Conservation (phyloP, 2,113 vertebrate genomes). For the Ancistrus triradiatus region DNA sequence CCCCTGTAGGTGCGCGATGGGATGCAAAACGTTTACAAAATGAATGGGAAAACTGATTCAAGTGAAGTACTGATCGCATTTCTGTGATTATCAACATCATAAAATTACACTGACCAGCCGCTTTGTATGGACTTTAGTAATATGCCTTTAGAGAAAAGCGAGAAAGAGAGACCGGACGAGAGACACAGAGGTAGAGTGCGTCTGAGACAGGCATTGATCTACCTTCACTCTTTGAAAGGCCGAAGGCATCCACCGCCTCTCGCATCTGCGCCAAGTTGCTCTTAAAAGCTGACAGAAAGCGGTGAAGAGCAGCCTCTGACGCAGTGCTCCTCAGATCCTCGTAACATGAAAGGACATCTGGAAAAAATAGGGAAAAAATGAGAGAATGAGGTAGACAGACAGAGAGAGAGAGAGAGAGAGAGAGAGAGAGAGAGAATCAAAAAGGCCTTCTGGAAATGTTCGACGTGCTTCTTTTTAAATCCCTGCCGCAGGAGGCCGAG, state of each 20-base stretch:
- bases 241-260: slow-evolving; percentile 51
- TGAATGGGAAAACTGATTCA: too few relatives aligned
- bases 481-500: neutral
- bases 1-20: too few relatives aligned
- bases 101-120: too few relatives aligned
- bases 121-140: too few relatives aligned
- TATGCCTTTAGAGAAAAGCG: too few relatives aligned
- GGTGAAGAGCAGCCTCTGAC: slow-evolving; percentile 46
- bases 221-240: slow-evolving; percentile 51
- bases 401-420: neutral
- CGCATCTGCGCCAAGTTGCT: slow-evolving; percentile 53
- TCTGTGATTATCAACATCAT: too few relatives aligned
- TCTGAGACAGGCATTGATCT: slow-evolving; percentile 29
- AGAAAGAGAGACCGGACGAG: slow-evolving; percentile 2
- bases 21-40: too few relatives aligned
- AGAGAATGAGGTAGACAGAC: too few relatives aligned
- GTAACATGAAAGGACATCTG: slow-evolving; percentile 55
- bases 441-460: slow-evolving; percentile 19
- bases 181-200: neutral
- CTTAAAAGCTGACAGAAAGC: slow-evolving; percentile 56
- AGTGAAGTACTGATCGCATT: too few relatives aligned
- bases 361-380: slow-evolving; percentile 20
- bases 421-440: slow-evolving; percentile 10
- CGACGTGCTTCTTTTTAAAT: slow-evolving; percentile 9
- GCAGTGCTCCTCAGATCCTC: slow-evolving; percentile 49